phyloP scores from a whole-genome alignment of 37 sponge, comb jelly and placozoan genomes.

The Ephydatia muelleri region DNA sequence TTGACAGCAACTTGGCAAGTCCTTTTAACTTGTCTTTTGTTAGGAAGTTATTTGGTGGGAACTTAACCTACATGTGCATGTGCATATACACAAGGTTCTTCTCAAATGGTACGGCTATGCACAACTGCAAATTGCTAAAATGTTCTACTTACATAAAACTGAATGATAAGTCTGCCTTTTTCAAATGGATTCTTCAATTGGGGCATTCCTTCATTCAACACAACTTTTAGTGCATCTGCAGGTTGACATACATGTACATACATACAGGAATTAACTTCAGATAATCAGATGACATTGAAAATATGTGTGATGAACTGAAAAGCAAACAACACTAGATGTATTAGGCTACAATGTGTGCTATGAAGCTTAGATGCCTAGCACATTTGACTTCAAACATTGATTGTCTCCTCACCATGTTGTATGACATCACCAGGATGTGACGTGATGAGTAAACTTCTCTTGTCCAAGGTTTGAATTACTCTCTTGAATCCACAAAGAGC shows the following conservation, averaged over 20 bases:
- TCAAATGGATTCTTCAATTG: slow-evolving; percentile 79
- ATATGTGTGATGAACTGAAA: no score
- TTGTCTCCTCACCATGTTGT: slow-evolving; percentile 56
- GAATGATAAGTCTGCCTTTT: slow-evolving; percentile 89
- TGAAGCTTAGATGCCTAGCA: not conserved
- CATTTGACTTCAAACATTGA: not conserved
- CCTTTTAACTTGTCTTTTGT: slow-evolving; percentile 38
- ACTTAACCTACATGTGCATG: slow-evolving; percentile 61
- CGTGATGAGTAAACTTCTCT: slow-evolving; percentile 79
- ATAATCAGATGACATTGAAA: no score
- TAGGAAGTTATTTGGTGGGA: slow-evolving; percentile 73
- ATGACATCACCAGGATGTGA: slow-evolving; percentile 90
- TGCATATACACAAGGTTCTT: not conserved
- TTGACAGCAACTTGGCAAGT: slow-evolving; percentile 69
- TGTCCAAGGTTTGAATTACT: slow-evolving; percentile 79
- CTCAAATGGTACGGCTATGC: not conserved
- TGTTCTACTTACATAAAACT: slow-evolving; percentile 66
- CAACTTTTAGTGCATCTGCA: slow-evolving; percentile 77
- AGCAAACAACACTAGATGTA: no score
- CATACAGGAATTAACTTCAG: no score
- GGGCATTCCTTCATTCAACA: slow-evolving; percentile 97
- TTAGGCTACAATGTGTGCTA: no score
- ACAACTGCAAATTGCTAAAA: not conserved
- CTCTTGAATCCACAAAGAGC: slow-evolving; percentile 92
- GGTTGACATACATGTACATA: slow-evolving; percentile 6